Base-by-base conservation (phyloP, 2,113 vertebrate species). In the Geothlypis trichas region DNA sequence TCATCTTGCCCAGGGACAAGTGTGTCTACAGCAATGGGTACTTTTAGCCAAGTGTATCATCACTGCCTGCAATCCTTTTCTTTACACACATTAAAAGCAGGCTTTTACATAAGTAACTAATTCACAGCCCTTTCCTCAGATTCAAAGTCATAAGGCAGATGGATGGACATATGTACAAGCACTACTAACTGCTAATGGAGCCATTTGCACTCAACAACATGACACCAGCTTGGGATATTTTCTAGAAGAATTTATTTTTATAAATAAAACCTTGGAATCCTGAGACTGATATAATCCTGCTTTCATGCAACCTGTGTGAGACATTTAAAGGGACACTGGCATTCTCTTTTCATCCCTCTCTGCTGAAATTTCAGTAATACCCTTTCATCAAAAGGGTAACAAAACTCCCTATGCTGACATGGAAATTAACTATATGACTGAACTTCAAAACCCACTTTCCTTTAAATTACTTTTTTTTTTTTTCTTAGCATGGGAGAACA, bases 231-330 rank as follows among this genome's bases (percentile, higher is more conserved):
- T 47, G 52, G 87, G 63, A 91, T 31, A 49, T 83, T 90, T 88
- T 93, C 78, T 91, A 57, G 30, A 88, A 76, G 42, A 91, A 91
- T 88, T 87, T 80, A 83, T 91, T 94, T 95, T 95, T 95, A 80
- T 74, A 94, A 94, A 90, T 80, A 93, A 93, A 96, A 86, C 61
- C 57, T 63, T 95, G 59, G 78, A 68, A 84, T 67, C 85, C 63
- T 41, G 55, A 94, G 68, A n/a, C 30, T 75, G 54, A 66, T 69
- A 21, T 13, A 63, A 66, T 46, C 55, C 47, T 86, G 23, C 51
- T 90, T 63, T 75, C 49, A 26, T 7, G 6, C 22, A 89, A 78
- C 14, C 35, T 41, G 12, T 30, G 14, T 6, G 35, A 88, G 59
- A 73, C 17, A 67, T 77, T 97, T 88, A 90, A 96, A 96, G 87